These are phyloP conservation scores for Patella ulyssiponensis DNA, from an alignment of 2,888 invertebrate species.

Conservation along the genomic window DNA sequence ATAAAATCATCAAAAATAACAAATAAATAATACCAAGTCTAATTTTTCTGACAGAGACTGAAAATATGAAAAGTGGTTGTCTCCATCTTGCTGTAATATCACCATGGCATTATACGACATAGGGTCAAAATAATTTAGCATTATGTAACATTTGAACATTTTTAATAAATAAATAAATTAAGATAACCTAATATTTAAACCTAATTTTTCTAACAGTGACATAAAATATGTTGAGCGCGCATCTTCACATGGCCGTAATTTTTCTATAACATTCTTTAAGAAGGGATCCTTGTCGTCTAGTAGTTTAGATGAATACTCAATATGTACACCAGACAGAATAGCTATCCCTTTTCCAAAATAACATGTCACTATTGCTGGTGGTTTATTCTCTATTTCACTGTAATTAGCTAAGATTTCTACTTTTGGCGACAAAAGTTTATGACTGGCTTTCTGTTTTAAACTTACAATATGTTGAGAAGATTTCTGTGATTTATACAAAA, in stretches of 20 bases:
- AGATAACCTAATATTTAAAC: neutral
- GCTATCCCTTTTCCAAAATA: conserved; percentile 53
- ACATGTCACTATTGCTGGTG: conserved; percentile 58
- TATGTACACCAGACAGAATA: conserved; percentile 58
- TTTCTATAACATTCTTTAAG: conserved; percentile 39
- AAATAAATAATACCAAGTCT: too few relatives aligned
- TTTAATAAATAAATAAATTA: too few relatives aligned
- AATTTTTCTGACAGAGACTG: too few relatives aligned
- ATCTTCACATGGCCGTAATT: conserved; percentile 30
- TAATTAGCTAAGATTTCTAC: conserved; percentile 39
- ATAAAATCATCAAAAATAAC: too few relatives aligned
- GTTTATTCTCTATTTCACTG: conserved; percentile 36
- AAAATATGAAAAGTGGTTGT: too few relatives aligned
- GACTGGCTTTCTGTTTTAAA: too few relatives aligned
- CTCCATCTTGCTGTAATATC: too few relatives aligned
- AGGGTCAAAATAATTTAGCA: too few relatives aligned
- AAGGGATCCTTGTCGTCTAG: conserved; percentile 41
- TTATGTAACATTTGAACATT: too few relatives aligned
- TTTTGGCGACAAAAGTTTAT: neutral
- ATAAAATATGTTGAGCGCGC: conserved; percentile 30
- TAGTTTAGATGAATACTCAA: conserved; percentile 52
- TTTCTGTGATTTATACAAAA: too few relatives aligned
- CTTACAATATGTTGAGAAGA: too few relatives aligned
- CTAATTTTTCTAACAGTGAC: conserved; percentile 29
- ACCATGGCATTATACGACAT: too few relatives aligned